A percentile compares a stretch with the other conserved stretches of the same genome.
Evolutionary conservation across 2,797 vertebrate genomes (phyloP).

Genomic region (Cyprinella venusta): DNA sequence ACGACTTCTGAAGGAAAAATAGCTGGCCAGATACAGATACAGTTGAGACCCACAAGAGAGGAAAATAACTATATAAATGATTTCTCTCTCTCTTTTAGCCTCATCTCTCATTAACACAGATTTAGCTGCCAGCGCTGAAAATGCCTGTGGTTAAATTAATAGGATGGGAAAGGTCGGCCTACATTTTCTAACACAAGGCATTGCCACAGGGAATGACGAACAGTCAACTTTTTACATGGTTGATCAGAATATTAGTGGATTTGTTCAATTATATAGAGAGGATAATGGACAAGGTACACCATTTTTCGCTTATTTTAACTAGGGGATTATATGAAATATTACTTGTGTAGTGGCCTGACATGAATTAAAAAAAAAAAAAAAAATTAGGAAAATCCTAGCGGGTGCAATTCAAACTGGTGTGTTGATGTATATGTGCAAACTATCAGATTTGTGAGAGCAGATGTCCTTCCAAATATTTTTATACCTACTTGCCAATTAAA

Average conservation of each 20-base stretch:
- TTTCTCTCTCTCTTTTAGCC: conserved; percentile 55
- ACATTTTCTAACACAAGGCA: conserved; percentile 73
- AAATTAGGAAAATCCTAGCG: background rate
- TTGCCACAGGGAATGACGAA: conserved; percentile 59
- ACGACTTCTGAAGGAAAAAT: conserved; percentile 56
- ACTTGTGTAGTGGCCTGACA: background rate
- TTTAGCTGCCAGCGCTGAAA: conserved; percentile 68
- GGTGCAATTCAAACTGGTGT: conserved; percentile 54
- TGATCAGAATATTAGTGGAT: conserved; percentile 29
- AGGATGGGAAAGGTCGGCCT: conserved; percentile 76
- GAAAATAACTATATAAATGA: conserved; percentile 63
- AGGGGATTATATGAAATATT: conserved; percentile 7
- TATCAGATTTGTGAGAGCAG: conserved; percentile 46
- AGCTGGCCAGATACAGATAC: conserved; percentile 54
- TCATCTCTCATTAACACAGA: conserved; percentile 74
- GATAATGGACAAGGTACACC: conserved; percentile 23
- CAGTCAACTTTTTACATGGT: conserved; percentile 57
- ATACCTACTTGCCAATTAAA: conserved; percentile 59
- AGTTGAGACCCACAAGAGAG: conserved; percentile 53
- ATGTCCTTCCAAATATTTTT: conserved; percentile 57
- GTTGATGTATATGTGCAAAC: conserved; percentile 48
- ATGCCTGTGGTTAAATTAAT: conserved; percentile 76
- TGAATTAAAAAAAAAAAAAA: background rate
- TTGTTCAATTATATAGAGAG: conserved; percentile 28
- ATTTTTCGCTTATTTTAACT: conserved; percentile 6